Evolutionary conservation across 2,888 invertebrate species (phyloP).

Genomic region (Dasysyrphus albostriatus): DNA sequence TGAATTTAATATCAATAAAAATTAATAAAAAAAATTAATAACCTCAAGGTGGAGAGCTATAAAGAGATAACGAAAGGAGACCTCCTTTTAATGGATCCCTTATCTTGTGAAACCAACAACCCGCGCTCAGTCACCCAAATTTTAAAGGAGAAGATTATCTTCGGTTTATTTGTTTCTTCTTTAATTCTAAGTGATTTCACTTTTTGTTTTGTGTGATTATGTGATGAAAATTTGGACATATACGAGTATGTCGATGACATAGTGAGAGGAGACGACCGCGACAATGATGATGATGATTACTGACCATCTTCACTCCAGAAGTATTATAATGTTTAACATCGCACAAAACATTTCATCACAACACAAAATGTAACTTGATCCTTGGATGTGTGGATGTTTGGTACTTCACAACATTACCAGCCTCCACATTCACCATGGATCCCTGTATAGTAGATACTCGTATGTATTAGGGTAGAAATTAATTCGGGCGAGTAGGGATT

Average conservation of each 20-base stretch:
- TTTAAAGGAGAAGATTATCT: conserved; percentile 67
- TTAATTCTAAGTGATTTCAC: conserved; percentile 68
- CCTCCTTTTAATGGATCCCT: conserved; percentile 67
- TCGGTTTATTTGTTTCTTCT: conserved; percentile 58
- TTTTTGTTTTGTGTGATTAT: conserved; percentile 29
- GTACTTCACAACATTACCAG: conserved; percentile 22
- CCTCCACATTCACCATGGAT: conserved; percentile 30
- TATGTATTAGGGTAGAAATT: conserved; percentile 58
- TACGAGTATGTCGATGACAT: conserved; percentile 15
- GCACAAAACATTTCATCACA: conserved; percentile 73
- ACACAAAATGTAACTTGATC: conserved; percentile 68
- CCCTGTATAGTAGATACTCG: no score
- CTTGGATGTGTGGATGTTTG: conserved; percentile 17
- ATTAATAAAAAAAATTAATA: conserved; percentile 32
- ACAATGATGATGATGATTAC: conserved; percentile 44
- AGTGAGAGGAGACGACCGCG: conserved; percentile 8
- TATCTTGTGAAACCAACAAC: conserved; percentile 52
- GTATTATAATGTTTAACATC: conserved; percentile 76
- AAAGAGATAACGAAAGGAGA: conserved; percentile 19
- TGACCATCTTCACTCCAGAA: conserved; percentile 72
- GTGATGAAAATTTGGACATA: conserved; percentile 7
- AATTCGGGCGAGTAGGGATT: conserved; percentile 69
- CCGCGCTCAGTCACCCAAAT: conserved; percentile 28
- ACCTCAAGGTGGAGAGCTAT: conserved; percentile 32
- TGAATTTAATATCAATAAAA: conserved; percentile 71